These are phyloP conservation scores for Pituophis catenifer DNA, from an alignment of 2,113 vertebrate genomes.

Conservation along the genomic window DNA sequence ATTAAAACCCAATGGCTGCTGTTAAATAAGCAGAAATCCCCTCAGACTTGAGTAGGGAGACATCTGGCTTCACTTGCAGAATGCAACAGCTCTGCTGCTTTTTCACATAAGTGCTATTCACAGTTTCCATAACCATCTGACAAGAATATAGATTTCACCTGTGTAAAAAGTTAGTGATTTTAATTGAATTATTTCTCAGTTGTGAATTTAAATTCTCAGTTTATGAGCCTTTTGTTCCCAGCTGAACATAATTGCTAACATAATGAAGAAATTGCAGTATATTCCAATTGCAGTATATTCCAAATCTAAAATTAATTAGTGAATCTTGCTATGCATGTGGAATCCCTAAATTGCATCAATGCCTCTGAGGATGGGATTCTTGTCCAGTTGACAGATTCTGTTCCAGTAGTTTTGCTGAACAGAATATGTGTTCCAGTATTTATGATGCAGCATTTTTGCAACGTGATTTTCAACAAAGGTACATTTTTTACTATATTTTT, in stretches of 20 bases:
- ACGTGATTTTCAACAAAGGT: neutral
- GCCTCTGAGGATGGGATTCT: neutral
- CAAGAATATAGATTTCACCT: neutral
- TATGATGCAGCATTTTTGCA: neutral
- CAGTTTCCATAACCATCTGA: neutral
- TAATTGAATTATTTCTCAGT: neutral
- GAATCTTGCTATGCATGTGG: neutral
- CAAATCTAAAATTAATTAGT: neutral
- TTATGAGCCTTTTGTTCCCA: neutral
- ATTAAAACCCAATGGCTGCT: neutral
- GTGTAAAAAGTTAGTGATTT: neutral
- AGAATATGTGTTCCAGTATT: neutral
- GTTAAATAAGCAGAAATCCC: constrained; percentile 3
- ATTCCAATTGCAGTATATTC: neutral
- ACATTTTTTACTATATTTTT: neutral
- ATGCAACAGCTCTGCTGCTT: neutral
- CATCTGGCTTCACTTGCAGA: neutral
- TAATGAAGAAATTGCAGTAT: neutral
- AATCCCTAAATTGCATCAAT: neutral
- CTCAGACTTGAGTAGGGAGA: neutral
- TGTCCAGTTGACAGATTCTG: neutral
- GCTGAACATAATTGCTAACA: neutral
- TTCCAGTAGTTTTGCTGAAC: neutral
- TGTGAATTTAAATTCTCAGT: neutral
- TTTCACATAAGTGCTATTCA: neutral